phyloP scores from a whole-genome alignment of 2,113 vertebrate species.

The Pseudorectes ferrugineus region DNA sequence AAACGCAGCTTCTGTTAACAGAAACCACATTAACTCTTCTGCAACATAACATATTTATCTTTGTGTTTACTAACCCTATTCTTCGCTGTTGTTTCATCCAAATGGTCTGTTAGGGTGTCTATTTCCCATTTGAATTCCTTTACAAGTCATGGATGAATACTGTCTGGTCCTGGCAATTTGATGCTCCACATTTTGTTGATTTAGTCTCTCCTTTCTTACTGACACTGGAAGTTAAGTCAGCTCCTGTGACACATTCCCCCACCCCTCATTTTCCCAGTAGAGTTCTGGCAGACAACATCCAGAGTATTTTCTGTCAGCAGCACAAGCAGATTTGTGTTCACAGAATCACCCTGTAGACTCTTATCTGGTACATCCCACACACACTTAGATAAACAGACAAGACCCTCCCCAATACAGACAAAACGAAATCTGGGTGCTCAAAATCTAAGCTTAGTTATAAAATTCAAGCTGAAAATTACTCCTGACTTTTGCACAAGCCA shows the following conservation, averaged over 20 bases:
- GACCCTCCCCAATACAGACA: background rate
- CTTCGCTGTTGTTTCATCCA: background rate
- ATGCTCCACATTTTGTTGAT: background rate
- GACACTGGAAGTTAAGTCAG: background rate
- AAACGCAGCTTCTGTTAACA: slow-evolving; percentile 2
- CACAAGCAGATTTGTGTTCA: background rate
- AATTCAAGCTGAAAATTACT: background rate
- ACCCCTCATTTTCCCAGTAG: background rate
- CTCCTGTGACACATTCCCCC: background rate
- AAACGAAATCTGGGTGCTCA: background rate
- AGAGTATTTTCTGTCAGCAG: background rate
- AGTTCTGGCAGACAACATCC: background rate
- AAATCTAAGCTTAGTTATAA: background rate
- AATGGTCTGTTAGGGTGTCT: background rate
- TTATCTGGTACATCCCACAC: background rate
- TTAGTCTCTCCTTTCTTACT: background rate
- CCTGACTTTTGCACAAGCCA: background rate
- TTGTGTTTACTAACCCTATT: slow-evolving; percentile 16
- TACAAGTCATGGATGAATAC: background rate
- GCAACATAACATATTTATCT: background rate
- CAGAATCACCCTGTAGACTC: background rate
- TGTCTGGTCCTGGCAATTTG: background rate
- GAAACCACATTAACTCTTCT: slow-evolving; percentile 1
- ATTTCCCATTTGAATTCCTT: background rate
- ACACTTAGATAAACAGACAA: background rate